These are phyloP conservation scores for Chaetodon trifasciatus DNA, from an alignment of 2,797 vertebrate species.

Conservation along the genomic window DNA sequence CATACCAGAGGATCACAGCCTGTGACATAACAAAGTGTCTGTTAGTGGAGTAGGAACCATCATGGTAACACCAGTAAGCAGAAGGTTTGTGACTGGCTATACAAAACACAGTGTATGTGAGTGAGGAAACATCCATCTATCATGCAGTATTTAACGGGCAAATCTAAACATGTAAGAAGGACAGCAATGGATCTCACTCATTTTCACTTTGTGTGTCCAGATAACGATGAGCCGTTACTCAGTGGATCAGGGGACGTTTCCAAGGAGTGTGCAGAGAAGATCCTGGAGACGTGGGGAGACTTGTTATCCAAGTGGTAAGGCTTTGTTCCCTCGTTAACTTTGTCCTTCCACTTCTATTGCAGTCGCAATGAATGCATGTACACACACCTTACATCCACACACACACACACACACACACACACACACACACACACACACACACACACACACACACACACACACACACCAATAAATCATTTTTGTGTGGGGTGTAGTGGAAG, in stretches of 20 bases:
- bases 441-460: slow-evolving; percentile 1
- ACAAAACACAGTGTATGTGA: neutral
- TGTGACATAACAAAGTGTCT: neutral
- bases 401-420: neutral
- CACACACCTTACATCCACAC: neutral
- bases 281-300: slow-evolving; percentile 99
- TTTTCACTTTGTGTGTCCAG: slow-evolving; percentile 78
- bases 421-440: neutral
- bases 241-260: slow-evolving; percentile 99
- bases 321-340: slow-evolving; percentile 15
- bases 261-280: slow-evolving; percentile 99
- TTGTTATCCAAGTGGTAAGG: slow-evolving; percentile 96
- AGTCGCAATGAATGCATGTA: neutral
- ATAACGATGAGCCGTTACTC: slow-evolving; percentile 97
- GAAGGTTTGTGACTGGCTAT: neutral
- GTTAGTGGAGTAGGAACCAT: neutral
- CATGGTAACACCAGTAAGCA: neutral
- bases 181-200: neutral
- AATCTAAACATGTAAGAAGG: neutral
- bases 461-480: neutral
- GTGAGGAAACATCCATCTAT: neutral
- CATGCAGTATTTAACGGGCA: neutral
- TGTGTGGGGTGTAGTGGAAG: slow-evolving; percentile 8
- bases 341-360: slow-evolving; percentile 2
- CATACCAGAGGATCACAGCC: neutral